Base-by-base conservation (phyloP, 2,797 vertebrate genomes). In the Fringilla coelebs region DNA sequence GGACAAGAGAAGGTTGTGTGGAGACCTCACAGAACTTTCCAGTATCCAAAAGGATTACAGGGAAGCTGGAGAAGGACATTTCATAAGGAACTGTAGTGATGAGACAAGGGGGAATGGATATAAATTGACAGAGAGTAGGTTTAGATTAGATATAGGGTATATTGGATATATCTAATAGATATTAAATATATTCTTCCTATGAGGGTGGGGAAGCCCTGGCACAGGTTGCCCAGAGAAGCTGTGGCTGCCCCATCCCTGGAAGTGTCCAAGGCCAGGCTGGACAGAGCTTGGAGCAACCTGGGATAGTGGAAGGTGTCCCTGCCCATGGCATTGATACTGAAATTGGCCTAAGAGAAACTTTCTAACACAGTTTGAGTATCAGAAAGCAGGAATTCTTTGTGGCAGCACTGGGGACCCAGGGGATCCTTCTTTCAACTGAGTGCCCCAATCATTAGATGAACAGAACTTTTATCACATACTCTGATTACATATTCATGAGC, bases 331-430 rank as follows among this genome's bases (percentile, higher is more conserved):
- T 2, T 31, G 31, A 9, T 17, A 65, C 3, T 2, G 3, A 74
- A 36, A 66, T 8, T 0, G 0, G 26, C 9, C 9, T 0, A 1
- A 74, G 1, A 41, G 32, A 36, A 84, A 74, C 43, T 10, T 84
- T 36, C 7, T 65, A 41, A 34, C 19, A 29, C 11, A 18, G 20
- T 41, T 1, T 11, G 13, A 40, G 6, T n/a, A 38, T 13, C 2
- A 55, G 34, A 66, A 41, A 36, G 11, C 36, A 57, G 32, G 7
- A 5, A 43, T 12, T 43, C 52, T 18, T 66, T 7, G 32, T 12
- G 14, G 61, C 61, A 66, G 26, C 31, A 34, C 17, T 21, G 13
- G 26, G 13, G 25, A 74, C 31, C 25, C 2, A 1, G 5, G 4
- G 36, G 25, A 57, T 25, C 5, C 17, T 11, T 34, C 51, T 55